phyloP scores from a whole-genome alignment of 2,888 invertebrate genomes.

The Apamea epomidion region DNA sequence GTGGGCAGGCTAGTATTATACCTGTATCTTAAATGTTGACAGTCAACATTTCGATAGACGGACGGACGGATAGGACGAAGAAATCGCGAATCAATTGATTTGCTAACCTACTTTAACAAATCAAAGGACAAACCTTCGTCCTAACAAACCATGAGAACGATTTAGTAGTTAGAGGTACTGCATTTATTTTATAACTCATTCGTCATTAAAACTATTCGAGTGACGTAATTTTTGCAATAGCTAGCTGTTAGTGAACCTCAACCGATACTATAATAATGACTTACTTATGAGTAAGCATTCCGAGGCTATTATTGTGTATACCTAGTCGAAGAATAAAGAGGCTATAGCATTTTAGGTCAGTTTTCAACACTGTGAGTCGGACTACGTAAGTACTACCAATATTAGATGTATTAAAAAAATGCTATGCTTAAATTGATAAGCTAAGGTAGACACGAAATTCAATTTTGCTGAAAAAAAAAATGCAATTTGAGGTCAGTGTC shows the following conservation, averaged over 20 bases:
- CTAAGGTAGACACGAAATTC: too few relatives aligned
- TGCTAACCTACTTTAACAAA: not conserved
- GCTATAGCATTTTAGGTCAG: not conserved
- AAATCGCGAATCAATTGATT: too few relatives aligned
- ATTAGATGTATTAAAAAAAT: not conserved
- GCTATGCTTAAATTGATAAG: too few relatives aligned
- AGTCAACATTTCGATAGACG: too few relatives aligned
- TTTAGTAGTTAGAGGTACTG: not conserved
- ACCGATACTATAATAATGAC: conserved; percentile 9
- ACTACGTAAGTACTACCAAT: not conserved
- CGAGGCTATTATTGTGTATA: not conserved
- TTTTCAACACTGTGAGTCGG: not conserved
- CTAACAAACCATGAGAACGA: not conserved
- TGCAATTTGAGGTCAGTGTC: too few relatives aligned
- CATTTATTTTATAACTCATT: conserved; percentile 24
- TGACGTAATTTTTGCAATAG: conserved; percentile 23
- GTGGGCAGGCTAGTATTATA: not conserved
- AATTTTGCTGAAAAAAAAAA: too few relatives aligned
- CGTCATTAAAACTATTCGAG: not conserved
- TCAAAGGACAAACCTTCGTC: not conserved
- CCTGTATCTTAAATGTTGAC: not conserved
- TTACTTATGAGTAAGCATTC: not conserved
- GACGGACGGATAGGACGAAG: too few relatives aligned
- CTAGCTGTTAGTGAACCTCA: conserved; percentile 1
- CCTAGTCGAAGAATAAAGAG: not conserved